These are phyloP conservation scores for Marmota monax DNA, from an alignment of 2,113 vertebrate species.

Conservation along the genomic window DNA sequence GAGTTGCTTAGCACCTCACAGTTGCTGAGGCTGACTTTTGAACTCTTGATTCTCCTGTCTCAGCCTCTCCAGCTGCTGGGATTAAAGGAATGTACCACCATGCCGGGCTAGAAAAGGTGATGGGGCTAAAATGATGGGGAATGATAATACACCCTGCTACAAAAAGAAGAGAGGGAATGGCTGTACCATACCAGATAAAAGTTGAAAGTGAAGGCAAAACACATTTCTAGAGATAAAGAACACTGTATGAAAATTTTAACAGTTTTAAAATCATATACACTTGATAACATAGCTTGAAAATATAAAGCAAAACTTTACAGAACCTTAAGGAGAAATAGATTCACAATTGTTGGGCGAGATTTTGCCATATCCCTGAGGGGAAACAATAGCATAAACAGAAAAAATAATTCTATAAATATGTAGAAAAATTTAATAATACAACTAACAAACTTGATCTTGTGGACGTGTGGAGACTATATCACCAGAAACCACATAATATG, in stretches of 20 bases:
- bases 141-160: not conserved
- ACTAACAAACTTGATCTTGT: conserved; percentile 12
- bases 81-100: too few species aligned
- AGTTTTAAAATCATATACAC: conserved; percentile 39
- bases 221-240: conserved; percentile 46
- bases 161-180: not conserved
- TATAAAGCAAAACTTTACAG: conserved; percentile 38
- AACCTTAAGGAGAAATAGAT: conserved; percentile 51
- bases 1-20: too few species aligned
- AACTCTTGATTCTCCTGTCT: too few species aligned
- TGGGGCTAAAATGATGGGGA: not conserved
- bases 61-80: too few species aligned
- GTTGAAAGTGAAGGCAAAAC: conserved; percentile 37
- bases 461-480: not conserved
- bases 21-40: too few species aligned
- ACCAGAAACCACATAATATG: not conserved
- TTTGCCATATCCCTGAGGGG: not conserved
- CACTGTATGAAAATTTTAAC: conserved; percentile 29
- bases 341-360: not conserved
- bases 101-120: not conserved
- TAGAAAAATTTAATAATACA: conserved; percentile 46
- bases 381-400: conserved; percentile 23
- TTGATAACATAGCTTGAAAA: conserved; percentile 51
- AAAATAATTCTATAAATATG: conserved; percentile 35
- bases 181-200: not conserved